phyloP scores from a whole-genome alignment of 2,888 invertebrate genomes.

The Brachylomia viminalis region DNA sequence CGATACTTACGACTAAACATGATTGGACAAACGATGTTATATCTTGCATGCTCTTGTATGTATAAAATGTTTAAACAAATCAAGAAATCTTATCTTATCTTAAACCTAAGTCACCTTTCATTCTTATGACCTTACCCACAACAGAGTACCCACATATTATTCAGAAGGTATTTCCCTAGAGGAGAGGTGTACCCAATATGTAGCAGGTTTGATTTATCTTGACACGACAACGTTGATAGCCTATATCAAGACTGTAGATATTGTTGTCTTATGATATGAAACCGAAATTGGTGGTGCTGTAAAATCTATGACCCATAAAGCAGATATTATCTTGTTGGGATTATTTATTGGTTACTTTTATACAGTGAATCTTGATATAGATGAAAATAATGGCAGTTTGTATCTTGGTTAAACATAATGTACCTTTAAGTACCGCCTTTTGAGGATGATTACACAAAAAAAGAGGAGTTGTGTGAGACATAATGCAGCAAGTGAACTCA shows the following conservation, averaged over 20 bases:
- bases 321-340: background rate
- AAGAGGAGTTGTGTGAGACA: background rate
- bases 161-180: slow-evolving; percentile 56
- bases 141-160: slow-evolving; percentile 33
- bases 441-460: background rate
- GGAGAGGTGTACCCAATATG: slow-evolving; percentile 41
- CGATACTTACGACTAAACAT: too few species aligned
- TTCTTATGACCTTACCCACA: slow-evolving; percentile 1
- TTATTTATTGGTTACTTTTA: background rate
- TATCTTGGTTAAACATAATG: background rate
- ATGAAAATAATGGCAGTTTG: background rate
- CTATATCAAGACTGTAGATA: slow-evolving; percentile 19
- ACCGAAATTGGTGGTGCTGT: slow-evolving; percentile 10
- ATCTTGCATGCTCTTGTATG: too few species aligned
- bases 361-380: background rate
- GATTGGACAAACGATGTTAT: too few species aligned
- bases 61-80: too few species aligned
- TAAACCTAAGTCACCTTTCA: slow-evolving; percentile 31
- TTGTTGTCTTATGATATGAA: background rate
- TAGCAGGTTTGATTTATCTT: slow-evolving; percentile 51
- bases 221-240: slow-evolving; percentile 38
- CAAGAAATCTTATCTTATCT: too few species aligned
- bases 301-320: slow-evolving; percentile 21
- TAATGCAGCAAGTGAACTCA: background rate
- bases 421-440: background rate